phyloP scores from a whole-genome alignment of 2,797 vertebrate genomes.

The Mormyrops boulengeri region DNA sequence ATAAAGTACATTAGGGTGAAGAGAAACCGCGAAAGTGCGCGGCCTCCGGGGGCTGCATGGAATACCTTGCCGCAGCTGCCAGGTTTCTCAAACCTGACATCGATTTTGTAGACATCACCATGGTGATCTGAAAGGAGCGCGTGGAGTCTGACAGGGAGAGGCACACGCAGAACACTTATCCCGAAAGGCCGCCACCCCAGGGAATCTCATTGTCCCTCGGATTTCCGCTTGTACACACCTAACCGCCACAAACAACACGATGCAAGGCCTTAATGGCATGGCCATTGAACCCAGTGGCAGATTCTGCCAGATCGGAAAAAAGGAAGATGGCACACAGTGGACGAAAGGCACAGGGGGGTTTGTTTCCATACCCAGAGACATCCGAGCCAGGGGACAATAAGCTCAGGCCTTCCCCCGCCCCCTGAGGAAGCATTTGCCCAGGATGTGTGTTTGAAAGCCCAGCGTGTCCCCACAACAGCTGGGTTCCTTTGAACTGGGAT shows the following conservation, averaged over 20 bases:
- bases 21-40: neutral
- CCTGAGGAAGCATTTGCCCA: neutral
- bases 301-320: neutral
- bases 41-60: too few species aligned
- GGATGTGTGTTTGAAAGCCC: conserved; percentile 9
- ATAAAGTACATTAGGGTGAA: neutral
- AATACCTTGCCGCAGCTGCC: neutral
- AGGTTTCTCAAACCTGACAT: neutral
- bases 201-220: conserved; percentile 30
- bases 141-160: neutral
- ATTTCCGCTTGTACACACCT: conserved; percentile 36
- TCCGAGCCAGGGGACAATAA: neutral
- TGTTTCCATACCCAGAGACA: neutral
- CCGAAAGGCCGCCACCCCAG: conserved; percentile 34
- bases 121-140: neutral
- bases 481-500: conserved; percentile 11
- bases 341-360: neutral
- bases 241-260: neutral
- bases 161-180: conserved; percentile 26
- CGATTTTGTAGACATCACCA: conserved; percentile 8
- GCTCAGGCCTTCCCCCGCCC: neutral
- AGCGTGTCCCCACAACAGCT: neutral
- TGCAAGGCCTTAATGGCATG: neutral
- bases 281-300: neutral
- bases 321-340: neutral